Evolutionary conservation across 1,140 invertebrate genomes (phyloP), one percentile per base, ranked within the genome.

Genomic region (Ephestia elutella): DNA sequence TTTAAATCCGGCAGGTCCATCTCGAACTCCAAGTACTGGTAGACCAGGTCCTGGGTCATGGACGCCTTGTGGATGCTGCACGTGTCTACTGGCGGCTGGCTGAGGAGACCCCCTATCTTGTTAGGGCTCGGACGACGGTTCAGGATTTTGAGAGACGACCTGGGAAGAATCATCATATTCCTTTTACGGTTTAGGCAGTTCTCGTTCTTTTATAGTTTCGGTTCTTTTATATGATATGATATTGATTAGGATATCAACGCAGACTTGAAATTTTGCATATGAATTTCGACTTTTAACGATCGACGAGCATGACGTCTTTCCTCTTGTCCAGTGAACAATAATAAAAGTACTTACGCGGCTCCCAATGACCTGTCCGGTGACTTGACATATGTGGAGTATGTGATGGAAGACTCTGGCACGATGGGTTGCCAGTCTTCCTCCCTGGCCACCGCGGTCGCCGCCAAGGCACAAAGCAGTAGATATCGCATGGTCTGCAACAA

Each of bases 11-110:
- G 94, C 7, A 96, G 64, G 17, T 90, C 72, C 15, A 89, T 90
- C 59, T 93, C 93, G 75, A 95, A 95, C 58, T 93, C 91, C 18
- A 95, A 74, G 17, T 92, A 91, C 81, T 94, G 93, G 62, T 92
- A 93, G 70, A 92, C 92, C 2, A 93, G 74, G 54, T 93, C 92
- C 72, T 94, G 93, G 56, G 82, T 90, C 86, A 92, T 91, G 5
- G 90, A 89, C 0, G 93, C 90, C 79, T 94, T 94, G 80, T 93
- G 93, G 0, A 94, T 79, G 19, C 91, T 89, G 71, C 93, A 94
- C 13, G 90, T 88, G 57, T 92, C 91, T 7, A 19, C 69, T 68
- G 0, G 63, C 57, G 0, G 62, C 60, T 15, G 69, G 59, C 0
- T 71, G 13, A 63, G 68, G 2, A 70, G 50, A 13, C 38, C 38